Base-by-base conservation (phyloP, 2,888 invertebrate species). In the Cyaniris semiargus region DNA sequence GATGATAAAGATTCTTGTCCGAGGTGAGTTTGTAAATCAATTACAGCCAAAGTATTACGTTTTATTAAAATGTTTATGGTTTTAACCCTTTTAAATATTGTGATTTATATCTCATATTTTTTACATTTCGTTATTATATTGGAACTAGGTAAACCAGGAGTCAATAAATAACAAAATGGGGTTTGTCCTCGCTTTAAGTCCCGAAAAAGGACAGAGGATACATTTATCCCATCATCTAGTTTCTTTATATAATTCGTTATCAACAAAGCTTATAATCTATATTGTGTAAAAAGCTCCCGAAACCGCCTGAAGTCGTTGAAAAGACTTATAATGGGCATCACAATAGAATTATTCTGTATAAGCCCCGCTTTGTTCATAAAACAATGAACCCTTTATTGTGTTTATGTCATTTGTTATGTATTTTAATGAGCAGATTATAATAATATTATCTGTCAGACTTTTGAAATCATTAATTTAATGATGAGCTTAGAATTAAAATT, bases 331-430 rank as follows among this genome's bases (percentile, higher is more conserved):
- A 23, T 60, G 60, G 60, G 23, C 23, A 15, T 76, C 70, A 76
- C 76, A 76, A 76, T 71, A 71, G 71, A 71, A 70, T 76, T 70
- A 44, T 48, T 72, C 72, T 5, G 15, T 72, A 44, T 72, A 72
- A 72, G 44, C 72, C 15, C 6, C 44, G 38, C 72, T 72, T 72
- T 72, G 72, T 72, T 72, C 23, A 44, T 44, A 38, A 72, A 72
- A 72, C 72, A 72, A 72, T 72, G 72, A 72, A 48, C 21, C 21
- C 72, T 44, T 48, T 23, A 48, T 44, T 72, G 23, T 72, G 15
- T 72, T 72, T 38, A 71, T 21, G 60, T 21, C 60, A 60, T 60
- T 60, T 60, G 60, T 21, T 60, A 23, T 23, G 60, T 60, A 13
- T 60, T 60, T 23, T 60, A 60, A 60, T 60, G 23, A 60, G 23